These are phyloP conservation scores for Daubentonia madagascariensis DNA, from an alignment of 2,113 vertebrate species.

Conservation along the genomic window DNA sequence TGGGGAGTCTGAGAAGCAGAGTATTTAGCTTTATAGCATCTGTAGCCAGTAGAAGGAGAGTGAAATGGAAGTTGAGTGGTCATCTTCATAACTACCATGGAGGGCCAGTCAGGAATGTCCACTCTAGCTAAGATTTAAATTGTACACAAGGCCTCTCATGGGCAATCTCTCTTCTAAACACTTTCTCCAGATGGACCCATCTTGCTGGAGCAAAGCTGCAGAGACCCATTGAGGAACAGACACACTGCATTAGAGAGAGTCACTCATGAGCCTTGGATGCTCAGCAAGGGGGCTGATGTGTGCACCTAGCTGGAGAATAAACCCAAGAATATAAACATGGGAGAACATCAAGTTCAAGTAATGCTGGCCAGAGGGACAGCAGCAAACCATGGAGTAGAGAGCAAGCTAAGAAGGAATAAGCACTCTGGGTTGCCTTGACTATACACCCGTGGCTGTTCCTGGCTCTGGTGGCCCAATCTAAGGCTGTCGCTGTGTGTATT, in stretches of 20 bases:
- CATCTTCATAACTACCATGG: background rate
- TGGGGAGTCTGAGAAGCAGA: background rate
- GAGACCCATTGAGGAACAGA: background rate
- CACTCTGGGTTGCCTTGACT: background rate
- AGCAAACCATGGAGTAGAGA: background rate
- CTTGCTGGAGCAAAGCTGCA: background rate
- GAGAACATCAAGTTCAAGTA: background rate
- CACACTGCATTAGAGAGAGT: background rate
- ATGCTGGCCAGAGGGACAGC: too few species aligned
- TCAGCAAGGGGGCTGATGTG: background rate
- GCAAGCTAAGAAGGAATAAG: background rate
- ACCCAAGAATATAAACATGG: too few species aligned
- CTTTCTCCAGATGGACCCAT: background rate
- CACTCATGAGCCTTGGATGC: background rate
- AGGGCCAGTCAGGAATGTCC: background rate
- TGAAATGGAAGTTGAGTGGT: background rate
- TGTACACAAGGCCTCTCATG: rapidly evolving
- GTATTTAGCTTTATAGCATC: background rate
- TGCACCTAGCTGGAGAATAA: background rate
- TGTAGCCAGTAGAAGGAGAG: background rate
- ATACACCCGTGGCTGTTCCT: rapidly evolving
- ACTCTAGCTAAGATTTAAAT: background rate
- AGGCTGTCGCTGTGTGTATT: background rate
- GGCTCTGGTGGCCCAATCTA: background rate
- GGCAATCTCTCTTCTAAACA: background rate